Percentiles rank a stretch among this genome's conserved stretches.
Conservation (phyloP, 2,888 invertebrate genomes). For the Hypomecis punctinalis region DNA sequence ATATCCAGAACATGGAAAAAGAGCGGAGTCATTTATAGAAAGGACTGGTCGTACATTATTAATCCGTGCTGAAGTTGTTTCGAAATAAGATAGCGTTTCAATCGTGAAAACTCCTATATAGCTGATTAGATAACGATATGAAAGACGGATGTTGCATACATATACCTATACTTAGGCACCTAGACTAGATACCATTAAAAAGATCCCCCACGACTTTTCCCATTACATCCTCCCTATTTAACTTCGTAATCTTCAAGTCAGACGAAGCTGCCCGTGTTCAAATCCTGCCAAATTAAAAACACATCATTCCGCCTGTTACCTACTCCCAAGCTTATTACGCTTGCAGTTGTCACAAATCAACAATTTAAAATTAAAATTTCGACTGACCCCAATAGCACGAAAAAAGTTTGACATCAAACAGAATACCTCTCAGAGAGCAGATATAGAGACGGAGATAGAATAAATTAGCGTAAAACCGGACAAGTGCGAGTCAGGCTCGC, state of each 20-base stretch:
- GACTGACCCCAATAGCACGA: conserved; percentile 21
- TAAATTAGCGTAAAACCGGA: conserved; percentile 35
- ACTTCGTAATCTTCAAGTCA: conserved; percentile 21
- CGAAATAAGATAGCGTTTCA: no score
- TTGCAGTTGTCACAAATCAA: conserved; percentile 29
- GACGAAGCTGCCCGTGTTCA: conserved; percentile 9
- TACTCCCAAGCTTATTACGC: conserved; percentile 17
- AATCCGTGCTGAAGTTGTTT: no score
- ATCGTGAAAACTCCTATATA: no score
- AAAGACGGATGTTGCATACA: no score
- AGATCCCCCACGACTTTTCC: background rate
- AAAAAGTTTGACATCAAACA: conserved; percentile 37
- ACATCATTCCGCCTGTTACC: conserved; percentile 22
- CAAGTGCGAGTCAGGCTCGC: no score
- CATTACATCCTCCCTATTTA: conserved; percentile 1
- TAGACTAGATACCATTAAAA: no score
- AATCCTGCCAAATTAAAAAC: conserved; percentile 28
- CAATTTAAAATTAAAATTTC: conserved; percentile 35
- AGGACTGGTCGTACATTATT: no score
- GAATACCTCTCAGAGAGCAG: conserved; percentile 18
- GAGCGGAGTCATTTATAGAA: no score
- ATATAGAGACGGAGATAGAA: conserved; percentile 23
- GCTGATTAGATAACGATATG: no score
- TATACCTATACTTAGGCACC: no score
- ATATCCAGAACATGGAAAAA: no score